Percentiles rank a stretch among this genome's conserved stretches.
phyloP scores from a whole-genome alignment of 2,888 invertebrate species.

The Spodoptera exigua region DNA sequence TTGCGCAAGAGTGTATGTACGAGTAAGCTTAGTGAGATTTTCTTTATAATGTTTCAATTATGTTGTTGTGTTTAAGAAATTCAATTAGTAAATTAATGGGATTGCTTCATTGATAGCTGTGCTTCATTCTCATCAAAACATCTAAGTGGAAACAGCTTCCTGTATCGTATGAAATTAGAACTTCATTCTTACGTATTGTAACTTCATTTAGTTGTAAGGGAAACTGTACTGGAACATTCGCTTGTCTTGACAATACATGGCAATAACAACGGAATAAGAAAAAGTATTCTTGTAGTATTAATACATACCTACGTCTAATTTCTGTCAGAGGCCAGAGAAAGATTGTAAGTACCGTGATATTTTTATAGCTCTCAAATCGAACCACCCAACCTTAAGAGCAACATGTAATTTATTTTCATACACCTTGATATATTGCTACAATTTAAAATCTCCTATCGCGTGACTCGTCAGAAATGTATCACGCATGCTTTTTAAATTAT shows the following conservation, averaged over 20 bases:
- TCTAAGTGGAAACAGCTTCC: no score
- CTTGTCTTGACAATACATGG: no score
- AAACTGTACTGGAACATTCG: no score
- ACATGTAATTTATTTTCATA: constrained; percentile 30
- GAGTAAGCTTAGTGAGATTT: constrained; percentile 1
- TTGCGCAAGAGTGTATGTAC: constrained; percentile 7
- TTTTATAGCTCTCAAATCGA: constrained; percentile 18
- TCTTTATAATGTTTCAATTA: not conserved
- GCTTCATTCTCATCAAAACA: no score
- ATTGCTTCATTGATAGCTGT: no score
- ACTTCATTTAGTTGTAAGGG: no score
- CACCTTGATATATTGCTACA: constrained; percentile 39
- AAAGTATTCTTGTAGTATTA: no score
- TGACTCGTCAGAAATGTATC: constrained; percentile 45
- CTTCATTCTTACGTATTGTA: no score
- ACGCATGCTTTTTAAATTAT: constrained; percentile 40
- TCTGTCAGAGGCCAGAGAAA: not conserved
- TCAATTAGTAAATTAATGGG: no score
- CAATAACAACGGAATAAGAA: no score
- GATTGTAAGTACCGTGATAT: constrained; percentile 4
- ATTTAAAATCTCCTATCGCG: constrained; percentile 36
- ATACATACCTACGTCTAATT: not conserved
- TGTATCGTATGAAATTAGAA: no score
- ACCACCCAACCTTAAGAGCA: not conserved
- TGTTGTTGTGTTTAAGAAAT: no score